These are phyloP conservation scores for Meda fulgida DNA, from an alignment of 2,797 vertebrate species.

Conservation along the genomic window DNA sequence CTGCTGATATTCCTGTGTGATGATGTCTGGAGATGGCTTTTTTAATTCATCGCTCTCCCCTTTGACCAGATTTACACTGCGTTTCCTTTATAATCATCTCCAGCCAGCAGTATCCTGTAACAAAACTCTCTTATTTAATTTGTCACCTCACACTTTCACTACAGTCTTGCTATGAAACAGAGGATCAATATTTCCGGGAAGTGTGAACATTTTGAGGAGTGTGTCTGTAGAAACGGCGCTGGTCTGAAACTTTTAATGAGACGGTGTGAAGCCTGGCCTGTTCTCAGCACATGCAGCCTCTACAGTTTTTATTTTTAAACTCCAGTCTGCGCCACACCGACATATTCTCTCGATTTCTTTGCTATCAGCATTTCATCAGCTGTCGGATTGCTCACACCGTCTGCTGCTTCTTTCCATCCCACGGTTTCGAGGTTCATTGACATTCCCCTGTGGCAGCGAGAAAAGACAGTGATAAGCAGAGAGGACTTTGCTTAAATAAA, in stretches of 20 bases:
- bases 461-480: neutral
- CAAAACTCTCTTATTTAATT: slow-evolving; percentile 32
- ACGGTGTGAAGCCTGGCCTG: neutral
- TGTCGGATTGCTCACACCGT: slow-evolving; percentile 46
- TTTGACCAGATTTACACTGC: slow-evolving; percentile 2
- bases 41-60: neutral
- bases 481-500: slow-evolving; percentile 12
- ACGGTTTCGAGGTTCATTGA: neutral
- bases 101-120: neutral
- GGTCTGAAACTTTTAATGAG: slow-evolving; percentile 44
- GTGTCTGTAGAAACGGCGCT: neutral
- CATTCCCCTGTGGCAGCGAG: slow-evolving; percentile 10
- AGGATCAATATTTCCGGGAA: neutral
- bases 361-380: slow-evolving; percentile 45
- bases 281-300: slow-evolving; percentile 42
- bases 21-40: neutral
- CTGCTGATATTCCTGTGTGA: neutral
- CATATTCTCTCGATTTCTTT: slow-evolving; percentile 30
- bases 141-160: neutral
- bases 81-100: neutral
- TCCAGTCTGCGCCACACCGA: slow-evolving; percentile 26
- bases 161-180: slow-evolving; percentile 6
- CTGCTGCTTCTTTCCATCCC: slow-evolving; percentile 24
- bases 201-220: slow-evolving; percentile 40
- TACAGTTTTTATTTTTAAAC: slow-evolving; percentile 59